Percentiles rank a stretch among this genome's conserved stretches.
Conservation (phyloP, 1,140 invertebrate species). For the Cotesia glomerata region DNA sequence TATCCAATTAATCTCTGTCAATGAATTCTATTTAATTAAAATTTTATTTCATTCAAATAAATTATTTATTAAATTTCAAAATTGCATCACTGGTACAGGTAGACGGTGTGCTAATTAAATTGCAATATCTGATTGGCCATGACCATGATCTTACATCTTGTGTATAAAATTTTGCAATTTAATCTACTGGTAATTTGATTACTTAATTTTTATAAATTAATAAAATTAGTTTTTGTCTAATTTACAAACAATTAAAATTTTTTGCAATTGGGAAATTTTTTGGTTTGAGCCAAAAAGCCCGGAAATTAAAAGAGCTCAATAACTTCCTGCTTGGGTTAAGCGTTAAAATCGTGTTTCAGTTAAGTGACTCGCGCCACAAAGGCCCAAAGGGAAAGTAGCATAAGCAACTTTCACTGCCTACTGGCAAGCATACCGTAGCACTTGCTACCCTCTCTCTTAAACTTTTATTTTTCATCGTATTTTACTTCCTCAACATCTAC, state of each 20-base stretch:
- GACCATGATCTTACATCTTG: neutral
- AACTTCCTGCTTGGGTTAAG: conserved; percentile 17
- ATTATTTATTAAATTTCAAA: no score
- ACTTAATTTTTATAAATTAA: no score
- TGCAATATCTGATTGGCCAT: no score
- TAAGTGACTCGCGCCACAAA: conserved; percentile 7
- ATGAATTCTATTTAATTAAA: no score
- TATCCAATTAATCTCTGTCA: neutral
- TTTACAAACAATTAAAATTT: no score
- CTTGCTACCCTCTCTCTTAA: conserved; percentile 10
- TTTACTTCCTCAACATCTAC: conserved; percentile 2
- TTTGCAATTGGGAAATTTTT: conserved; percentile 2
- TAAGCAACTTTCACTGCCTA: conserved; percentile 58
- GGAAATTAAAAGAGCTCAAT: conserved; percentile 47
- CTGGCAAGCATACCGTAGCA: conserved; percentile 13
- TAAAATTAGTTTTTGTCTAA: no score
- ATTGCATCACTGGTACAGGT: no score
- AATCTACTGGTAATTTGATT: neutral
- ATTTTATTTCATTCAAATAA: no score
- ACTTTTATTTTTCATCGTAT: conserved; percentile 5
- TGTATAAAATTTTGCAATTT: neutral
- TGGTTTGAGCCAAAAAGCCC: conserved; percentile 35
- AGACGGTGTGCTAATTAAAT: no score
- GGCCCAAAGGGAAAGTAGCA: conserved; percentile 58
- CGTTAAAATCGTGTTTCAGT: conserved; percentile 13